Evolutionary conservation across 2,113 vertebrate species (phyloP), one percentile per base, ranked within the genome.

Genomic region (Noturus placidus): DNA sequence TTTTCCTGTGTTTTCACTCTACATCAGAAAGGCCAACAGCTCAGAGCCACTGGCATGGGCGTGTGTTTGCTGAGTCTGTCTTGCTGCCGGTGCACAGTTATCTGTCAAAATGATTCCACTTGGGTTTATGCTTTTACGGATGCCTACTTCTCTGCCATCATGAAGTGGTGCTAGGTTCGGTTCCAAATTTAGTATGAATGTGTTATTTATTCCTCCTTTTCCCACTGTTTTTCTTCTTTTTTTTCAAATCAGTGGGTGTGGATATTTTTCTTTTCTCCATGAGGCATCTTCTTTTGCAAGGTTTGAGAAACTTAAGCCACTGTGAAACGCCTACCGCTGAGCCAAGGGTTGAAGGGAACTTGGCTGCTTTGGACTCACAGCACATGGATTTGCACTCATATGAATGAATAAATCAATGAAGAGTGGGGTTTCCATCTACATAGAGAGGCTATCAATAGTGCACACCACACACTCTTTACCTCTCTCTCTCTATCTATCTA

Each of bases 181-280:
- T 70, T 89, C 84, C 86, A 90, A 82, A 88, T 88, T 84, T 86
- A 88, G 89, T 81, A 90, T 90, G 89, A 91, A 91, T 90, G 78
- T 90, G 88, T 84, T 89, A 92, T 91, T 90, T 88, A 89, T 91
- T 87, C 84, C 78, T 83, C 9, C 77, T 81, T 83, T 50, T 69
- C 82, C 63, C 50, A 61, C 30, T 86, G 76, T 88, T 86, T 79
- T 86, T 83, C 42, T 46, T 46, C 42, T 6, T 7, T 83, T 61
- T 61, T 61, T 61, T 87, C 10, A 83, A 88, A 57, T 86, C 56
- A 77, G 85, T 78, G 85, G 89, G 88, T 88, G 87, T 85, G 90
- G 89, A 89, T 90, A 83, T 84, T 91, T 88, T 89, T 87, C 78
- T 84, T 91, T 91, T 89, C 82, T 88, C 83, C 72, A 35, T 82